Evolutionary conservation across 2,888 invertebrate genomes (phyloP), one percentile per base, ranked within the genome.

Genomic region (Andrena fulva): DNA sequence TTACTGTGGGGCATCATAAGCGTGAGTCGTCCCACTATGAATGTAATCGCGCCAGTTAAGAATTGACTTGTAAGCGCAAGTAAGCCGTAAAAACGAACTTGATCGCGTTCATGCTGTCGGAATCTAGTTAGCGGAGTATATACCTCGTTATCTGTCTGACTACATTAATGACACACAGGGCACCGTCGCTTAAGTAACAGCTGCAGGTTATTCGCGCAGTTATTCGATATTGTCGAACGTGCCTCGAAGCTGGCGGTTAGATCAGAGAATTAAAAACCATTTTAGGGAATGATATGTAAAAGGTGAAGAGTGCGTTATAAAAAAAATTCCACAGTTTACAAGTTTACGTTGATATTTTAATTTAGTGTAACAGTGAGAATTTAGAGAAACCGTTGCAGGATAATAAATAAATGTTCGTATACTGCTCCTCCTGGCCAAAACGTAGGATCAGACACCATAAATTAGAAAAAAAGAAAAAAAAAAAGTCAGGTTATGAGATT

Each of bases 271-370:
- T 75, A 76, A 76, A 82, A 84, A 75, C 29, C 72, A 70, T 81
- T 68, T 73, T 72, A 77, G 86, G 81, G 85, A 78, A 80, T 80
- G 85, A 82, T 88, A 82, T 87, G 87, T 85, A 77, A 88, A 85
- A 7, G 42, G 4, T 42, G 12, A 12, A 12, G 12, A 42, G 42
- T 42, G 12, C 42, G 12, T 42, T 42, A 42, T 12, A 42, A 42
- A 42, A 12, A 42, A 42, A 42, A 12, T 42, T 35, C 42, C 42
- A 12, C 12, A 12, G 42, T 42, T 42, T 42, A 42, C 12, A 42
- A 12, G 12, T 12, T 42, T 12, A 42, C 42, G 12, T 12, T 42
- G 42, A 42, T 42, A 42, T 12, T 42, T 42, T 12, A 12, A 4
- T 42, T 12, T 42, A 42, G 12, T 12, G 42, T 42, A 12, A 42